Evolutionary conservation across 1,140 invertebrate genomes (phyloP).

Genomic region (Globodera ellingtonae): DNA sequence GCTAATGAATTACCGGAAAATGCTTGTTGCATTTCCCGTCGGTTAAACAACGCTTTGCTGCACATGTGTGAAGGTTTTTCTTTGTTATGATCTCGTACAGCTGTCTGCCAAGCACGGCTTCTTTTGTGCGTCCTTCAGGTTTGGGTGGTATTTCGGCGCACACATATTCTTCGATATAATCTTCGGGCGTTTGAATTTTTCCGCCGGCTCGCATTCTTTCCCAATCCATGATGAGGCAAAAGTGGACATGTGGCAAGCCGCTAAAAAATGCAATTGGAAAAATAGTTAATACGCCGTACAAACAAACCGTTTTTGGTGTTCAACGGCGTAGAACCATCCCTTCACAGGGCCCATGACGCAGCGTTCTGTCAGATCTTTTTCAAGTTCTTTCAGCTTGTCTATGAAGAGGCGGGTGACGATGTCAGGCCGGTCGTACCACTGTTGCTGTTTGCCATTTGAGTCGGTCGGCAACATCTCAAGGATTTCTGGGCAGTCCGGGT

Average conservation of each 20-base stretch:
- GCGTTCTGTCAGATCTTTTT: not conserved
- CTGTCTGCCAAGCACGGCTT: not conserved
- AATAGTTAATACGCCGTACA: too few relatives aligned
- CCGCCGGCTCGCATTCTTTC: not conserved
- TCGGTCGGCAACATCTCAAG: not conserved
- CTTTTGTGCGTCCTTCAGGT: not conserved
- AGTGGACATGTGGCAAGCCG: not conserved
- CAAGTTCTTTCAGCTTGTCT: not conserved
- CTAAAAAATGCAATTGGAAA: not conserved
- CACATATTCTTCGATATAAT: not conserved
- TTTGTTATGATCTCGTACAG: not conserved
- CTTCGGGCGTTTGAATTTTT: not conserved
- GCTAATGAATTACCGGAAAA: constrained; percentile 15
- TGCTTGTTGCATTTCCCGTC: not conserved
- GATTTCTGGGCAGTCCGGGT: not conserved
- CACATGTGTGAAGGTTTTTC: not conserved
- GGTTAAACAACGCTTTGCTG: not conserved
- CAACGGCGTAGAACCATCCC: constrained; percentile 1
- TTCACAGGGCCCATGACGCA: not conserved
- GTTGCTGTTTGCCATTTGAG: not conserved
- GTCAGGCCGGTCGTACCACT: not conserved
- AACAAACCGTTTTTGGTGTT: constrained; percentile 21
- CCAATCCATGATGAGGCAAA: not conserved
- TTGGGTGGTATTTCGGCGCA: not conserved
- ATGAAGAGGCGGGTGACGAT: not conserved